These are phyloP conservation scores for Dendrolimus houi DNA, from an alignment of 2,888 invertebrate genomes.

Conservation along the genomic window DNA sequence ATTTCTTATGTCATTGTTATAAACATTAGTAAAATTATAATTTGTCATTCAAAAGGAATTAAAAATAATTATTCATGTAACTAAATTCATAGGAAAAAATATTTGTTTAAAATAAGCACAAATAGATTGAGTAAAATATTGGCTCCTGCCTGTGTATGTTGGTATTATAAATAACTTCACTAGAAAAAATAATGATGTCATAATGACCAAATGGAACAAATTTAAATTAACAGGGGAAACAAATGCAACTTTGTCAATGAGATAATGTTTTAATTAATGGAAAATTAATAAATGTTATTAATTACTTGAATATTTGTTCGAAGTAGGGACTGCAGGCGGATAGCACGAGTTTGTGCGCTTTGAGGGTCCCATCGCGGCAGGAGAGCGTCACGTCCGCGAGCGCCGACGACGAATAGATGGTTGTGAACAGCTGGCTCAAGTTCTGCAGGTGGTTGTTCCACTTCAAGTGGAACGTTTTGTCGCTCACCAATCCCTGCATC, in stretches of 20 bases:
- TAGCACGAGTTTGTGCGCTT: constrained; percentile 83
- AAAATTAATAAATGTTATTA: neutral
- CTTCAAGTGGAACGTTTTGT: constrained; percentile 81
- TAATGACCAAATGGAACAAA: constrained; percentile 47
- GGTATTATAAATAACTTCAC: constrained; percentile 49
- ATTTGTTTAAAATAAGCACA: constrained; percentile 15
- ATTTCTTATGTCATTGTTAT: constrained; percentile 4
- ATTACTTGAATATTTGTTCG: constrained; percentile 81
- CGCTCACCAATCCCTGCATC: constrained; percentile 77
- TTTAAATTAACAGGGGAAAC: constrained; percentile 19
- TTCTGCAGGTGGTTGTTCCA: constrained; percentile 86
- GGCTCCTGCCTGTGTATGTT: constrained; percentile 36
- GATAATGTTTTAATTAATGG: neutral
- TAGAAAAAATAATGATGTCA: constrained; percentile 62
- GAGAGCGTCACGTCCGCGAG: constrained; percentile 83
- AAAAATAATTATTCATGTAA: constrained; percentile 20
- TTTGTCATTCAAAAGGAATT: constrained; percentile 10
- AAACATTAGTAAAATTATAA: constrained; percentile 2
- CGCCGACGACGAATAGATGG: constrained; percentile 81
- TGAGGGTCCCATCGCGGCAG: constrained; percentile 82
- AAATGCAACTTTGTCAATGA: constrained; percentile 12
- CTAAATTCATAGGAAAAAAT: constrained; percentile 10
- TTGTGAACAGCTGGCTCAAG: constrained; percentile 81
- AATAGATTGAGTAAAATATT: constrained; percentile 26
- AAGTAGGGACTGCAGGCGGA: constrained; percentile 87